Percentiles rank a stretch among this genome's conserved stretches.
Evolutionary conservation across 2,888 invertebrate species (phyloP).

Genomic region (Papilio gigon): DNA sequence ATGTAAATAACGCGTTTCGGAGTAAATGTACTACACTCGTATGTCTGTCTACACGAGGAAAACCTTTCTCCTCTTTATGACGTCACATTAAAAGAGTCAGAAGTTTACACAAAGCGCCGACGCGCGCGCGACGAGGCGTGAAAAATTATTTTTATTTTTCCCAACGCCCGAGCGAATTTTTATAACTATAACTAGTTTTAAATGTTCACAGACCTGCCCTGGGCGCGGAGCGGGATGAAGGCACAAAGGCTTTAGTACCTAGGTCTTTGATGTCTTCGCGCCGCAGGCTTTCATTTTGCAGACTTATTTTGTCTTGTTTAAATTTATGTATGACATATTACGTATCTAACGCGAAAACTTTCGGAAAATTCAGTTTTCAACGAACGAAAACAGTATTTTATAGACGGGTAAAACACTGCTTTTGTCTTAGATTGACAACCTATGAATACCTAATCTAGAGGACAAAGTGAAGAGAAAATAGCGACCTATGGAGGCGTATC

Average conservation of each 20-base stretch:
- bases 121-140: constrained; percentile 23
- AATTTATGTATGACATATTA: constrained; percentile 15
- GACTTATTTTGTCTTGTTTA: constrained; percentile 29
- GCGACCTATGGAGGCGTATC: too few species aligned
- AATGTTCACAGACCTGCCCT: constrained; percentile 23
- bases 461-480: too few species aligned
- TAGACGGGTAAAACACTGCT: too few species aligned
- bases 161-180: constrained; percentile 25
- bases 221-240: constrained; percentile 22
- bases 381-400: not conserved
- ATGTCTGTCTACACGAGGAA: not conserved
- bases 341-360: not conserved
- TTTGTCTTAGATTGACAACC: too few species aligned
- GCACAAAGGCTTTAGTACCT: constrained; percentile 36
- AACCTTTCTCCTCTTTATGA: constrained; percentile 10
- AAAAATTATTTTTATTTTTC: constrained; percentile 38
- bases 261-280: constrained; percentile 37
- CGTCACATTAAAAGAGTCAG: constrained; percentile 13
- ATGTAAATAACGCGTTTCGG: too few species aligned
- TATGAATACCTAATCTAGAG: too few species aligned
- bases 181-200: constrained; percentile 38
- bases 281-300: constrained; percentile 17
- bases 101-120: constrained; percentile 9
- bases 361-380: not conserved
- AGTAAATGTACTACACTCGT: not conserved